Evolutionary conservation across 2,888 invertebrate species (phyloP).

Genomic region (Unio delphinus): DNA sequence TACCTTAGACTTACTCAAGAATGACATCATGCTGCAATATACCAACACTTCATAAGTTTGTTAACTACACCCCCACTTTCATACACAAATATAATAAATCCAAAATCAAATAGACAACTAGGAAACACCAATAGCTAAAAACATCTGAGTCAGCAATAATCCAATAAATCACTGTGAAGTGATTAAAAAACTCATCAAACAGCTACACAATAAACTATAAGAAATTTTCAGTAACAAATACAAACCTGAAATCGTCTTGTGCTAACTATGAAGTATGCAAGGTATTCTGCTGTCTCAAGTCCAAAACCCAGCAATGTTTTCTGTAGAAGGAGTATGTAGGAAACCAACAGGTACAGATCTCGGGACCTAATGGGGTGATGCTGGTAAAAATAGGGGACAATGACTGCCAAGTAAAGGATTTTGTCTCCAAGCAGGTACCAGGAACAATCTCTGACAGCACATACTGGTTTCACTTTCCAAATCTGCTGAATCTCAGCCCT

Average conservation of each 20-base stretch:
- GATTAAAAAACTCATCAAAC: no score
- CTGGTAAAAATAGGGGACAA: conserved; percentile 3
- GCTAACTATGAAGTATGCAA: not conserved
- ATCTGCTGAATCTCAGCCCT: conserved; percentile 9
- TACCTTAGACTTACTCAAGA: no score
- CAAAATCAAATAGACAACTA: no score
- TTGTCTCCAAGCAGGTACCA: conserved; percentile 7
- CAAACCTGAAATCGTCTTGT: conserved; percentile 4
- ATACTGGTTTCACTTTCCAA: not conserved
- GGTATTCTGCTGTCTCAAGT: conserved; percentile 5
- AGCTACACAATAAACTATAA: no score
- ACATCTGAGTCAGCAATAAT: no score
- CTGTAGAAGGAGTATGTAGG: conserved; percentile 1
- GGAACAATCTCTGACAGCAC: not conserved
- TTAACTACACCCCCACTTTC: no score
- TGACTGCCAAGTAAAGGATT: conserved; percentile 4
- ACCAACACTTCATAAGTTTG: no score
- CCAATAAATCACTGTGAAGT: no score
- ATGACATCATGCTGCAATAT: no score
- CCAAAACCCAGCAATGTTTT: conserved; percentile 9
- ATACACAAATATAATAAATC: no score
- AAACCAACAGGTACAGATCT: conserved; percentile 2
- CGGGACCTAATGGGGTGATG: not conserved
- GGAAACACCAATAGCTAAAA: no score
- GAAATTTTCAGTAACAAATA: not conserved